Percentiles rank a stretch among this genome's conserved stretches.
phyloP scores from a whole-genome alignment of 2,113 vertebrate genomes.

The Oxyura jamaicensis region DNA sequence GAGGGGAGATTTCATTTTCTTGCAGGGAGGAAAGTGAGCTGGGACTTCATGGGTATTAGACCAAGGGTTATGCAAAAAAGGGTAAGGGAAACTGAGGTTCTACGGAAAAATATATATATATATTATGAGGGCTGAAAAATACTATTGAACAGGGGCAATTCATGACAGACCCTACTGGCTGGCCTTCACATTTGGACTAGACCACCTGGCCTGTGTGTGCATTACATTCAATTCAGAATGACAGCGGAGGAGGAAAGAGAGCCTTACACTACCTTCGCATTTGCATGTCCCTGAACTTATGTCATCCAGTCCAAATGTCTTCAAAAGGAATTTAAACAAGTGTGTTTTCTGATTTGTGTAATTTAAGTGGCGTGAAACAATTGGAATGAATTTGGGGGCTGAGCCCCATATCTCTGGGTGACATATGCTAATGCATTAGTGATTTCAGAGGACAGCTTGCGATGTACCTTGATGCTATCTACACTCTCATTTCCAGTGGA shows the following conservation, averaged over 20 bases:
- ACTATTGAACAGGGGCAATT: background rate
- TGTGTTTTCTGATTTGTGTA: background rate
- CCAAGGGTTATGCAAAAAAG: background rate
- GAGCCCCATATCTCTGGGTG: background rate
- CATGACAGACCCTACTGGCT: background rate
- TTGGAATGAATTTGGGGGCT: background rate
- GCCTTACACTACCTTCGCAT: background rate
- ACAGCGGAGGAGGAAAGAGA: background rate
- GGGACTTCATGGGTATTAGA: background rate
- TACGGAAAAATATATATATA: background rate
- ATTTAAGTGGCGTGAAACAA: background rate
- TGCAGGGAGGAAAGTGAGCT: background rate
- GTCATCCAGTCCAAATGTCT: background rate
- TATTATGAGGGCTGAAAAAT: background rate
- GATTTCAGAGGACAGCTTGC: background rate
- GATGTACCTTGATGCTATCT: background rate
- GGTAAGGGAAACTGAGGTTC: background rate
- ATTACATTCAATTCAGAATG: background rate
- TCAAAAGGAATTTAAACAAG: background rate
- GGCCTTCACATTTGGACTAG: background rate
- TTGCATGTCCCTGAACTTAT: background rate
- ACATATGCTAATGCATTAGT: background rate
- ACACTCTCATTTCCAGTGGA: background rate
- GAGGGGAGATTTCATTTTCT: conserved; percentile 42
- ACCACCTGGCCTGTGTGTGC: background rate